Base-by-base conservation (phyloP, 1,140 invertebrate genomes). In the Hycleus phaleratus region DNA sequence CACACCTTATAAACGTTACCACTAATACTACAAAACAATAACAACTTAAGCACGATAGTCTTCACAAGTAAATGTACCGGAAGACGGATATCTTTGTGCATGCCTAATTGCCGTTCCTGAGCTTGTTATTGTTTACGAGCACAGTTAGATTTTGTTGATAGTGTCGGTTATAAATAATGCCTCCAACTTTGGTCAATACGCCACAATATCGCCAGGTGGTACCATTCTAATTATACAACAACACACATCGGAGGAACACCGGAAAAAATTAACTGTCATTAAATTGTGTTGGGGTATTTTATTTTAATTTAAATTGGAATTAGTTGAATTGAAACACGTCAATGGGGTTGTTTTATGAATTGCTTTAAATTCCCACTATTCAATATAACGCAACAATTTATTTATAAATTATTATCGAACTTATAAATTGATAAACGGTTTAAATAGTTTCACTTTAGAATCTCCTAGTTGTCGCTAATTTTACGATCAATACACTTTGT, bases 21-120 rank as follows among this genome's bases (percentile, higher is more conserved):
- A 32, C 32, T 32, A 32, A 32, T 32, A 32, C 32, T 5, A 32
- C 32, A 32, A 4, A 32, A 32, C 32, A 32, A 64, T 56, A 49
- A 53, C 60, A 53, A 54, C 62, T 60, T 50, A 58, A 64, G 57
- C 67, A 65, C 67, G 68, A 68, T 68, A 65, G 58, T 67, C 65
- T 70, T 65, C 65, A 59, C 63, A 63, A 62, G 63, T 57, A 67
- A 67, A 68, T 64, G 59, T 68, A 65, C 61, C 65, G 68, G 68
- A 70, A 70, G 68, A 64, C 65, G 68, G 67, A 70, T 70, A 70
- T 70, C 67, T 70, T 67, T 63, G 65, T 68, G 68, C 67, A 70
- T 67, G 68, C 63, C 68, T 68, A 70, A 70, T 70, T 68, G 67
- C 66, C 66, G 67, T 68, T 70, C 64, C 63, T 64, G 32, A 58